Percentiles rank a stretch among this genome's conserved stretches.
phyloP scores from a whole-genome alignment of 2,888 invertebrate species.

The Eilema griseolum region DNA sequence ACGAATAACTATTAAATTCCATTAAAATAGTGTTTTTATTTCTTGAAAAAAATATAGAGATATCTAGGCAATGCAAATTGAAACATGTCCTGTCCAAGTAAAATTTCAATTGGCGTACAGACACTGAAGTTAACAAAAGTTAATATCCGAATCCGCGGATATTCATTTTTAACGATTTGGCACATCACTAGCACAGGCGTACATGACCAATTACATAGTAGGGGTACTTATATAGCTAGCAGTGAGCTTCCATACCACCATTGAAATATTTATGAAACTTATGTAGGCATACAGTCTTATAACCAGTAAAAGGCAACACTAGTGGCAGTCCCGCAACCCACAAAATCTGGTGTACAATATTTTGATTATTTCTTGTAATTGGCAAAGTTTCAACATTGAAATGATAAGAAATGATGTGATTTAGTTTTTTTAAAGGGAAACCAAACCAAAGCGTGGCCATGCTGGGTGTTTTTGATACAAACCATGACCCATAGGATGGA shows the following conservation, averaged over 20 bases:
- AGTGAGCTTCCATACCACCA: background rate
- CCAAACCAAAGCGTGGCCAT: constrained; percentile 39
- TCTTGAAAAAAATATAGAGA: no score
- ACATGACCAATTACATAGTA: no score
- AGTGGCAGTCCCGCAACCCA: background rate
- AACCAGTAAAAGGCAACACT: background rate
- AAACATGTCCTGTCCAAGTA: no score
- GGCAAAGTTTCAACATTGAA: constrained; percentile 16
- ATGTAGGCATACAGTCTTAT: background rate
- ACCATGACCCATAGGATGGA: constrained; percentile 38
- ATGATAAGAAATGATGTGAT: constrained; percentile 6
- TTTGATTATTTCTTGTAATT: constrained; percentile 13
- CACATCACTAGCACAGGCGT: no score
- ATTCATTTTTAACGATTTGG: no score
- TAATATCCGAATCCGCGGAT: no score
- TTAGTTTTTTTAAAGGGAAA: constrained; percentile 18
- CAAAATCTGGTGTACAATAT: background rate
- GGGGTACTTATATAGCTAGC: no score
- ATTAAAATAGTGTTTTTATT: no score
- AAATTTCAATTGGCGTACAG: no score
- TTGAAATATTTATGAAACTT: background rate
- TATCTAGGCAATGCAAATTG: no score
- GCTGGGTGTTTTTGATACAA: constrained; percentile 22
- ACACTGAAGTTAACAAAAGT: no score
- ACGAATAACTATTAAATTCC: no score